Evolutionary conservation across 2,113 vertebrate species (phyloP).

Genomic region (Elanoides forficatus): DNA sequence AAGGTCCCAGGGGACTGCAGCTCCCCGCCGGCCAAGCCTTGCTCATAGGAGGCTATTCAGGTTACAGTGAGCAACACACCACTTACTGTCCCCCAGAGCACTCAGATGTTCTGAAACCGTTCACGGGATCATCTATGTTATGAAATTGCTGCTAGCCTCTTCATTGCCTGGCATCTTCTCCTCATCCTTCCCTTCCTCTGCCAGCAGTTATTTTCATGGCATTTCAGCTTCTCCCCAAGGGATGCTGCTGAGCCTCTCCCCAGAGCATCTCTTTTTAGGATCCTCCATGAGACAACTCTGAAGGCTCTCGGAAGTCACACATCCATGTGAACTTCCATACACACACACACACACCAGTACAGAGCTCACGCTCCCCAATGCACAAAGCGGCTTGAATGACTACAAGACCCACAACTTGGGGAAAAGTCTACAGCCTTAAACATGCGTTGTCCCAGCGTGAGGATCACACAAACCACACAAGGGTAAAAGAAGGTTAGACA

Average conservation of each 20-base stretch:
- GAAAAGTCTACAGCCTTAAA: background rate
- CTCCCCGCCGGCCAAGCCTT: background rate
- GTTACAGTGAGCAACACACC: background rate
- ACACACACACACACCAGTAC: fast-evolving
- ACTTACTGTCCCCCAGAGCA: background rate
- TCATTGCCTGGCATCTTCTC: background rate
- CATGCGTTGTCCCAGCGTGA: background rate
- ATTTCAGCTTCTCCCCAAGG: background rate
- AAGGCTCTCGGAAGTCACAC: background rate
- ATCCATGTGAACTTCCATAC: background rate
- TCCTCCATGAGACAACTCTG: background rate
- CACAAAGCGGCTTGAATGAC: background rate
- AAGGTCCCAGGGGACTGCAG: background rate
- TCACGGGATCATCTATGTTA: background rate
- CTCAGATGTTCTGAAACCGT: background rate
- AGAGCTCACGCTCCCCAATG: background rate
- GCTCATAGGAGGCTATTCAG: background rate
- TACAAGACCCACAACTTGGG: background rate
- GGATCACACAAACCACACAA: background rate
- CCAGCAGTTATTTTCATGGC: background rate
- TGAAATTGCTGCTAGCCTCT: background rate
- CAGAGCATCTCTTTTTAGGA: background rate
- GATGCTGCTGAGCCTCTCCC: background rate
- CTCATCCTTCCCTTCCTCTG: background rate
- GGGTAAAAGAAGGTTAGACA: background rate